These are phyloP conservation scores for Myopa testacea DNA, from an alignment of 2,888 invertebrate genomes.

Conservation along the genomic window DNA sequence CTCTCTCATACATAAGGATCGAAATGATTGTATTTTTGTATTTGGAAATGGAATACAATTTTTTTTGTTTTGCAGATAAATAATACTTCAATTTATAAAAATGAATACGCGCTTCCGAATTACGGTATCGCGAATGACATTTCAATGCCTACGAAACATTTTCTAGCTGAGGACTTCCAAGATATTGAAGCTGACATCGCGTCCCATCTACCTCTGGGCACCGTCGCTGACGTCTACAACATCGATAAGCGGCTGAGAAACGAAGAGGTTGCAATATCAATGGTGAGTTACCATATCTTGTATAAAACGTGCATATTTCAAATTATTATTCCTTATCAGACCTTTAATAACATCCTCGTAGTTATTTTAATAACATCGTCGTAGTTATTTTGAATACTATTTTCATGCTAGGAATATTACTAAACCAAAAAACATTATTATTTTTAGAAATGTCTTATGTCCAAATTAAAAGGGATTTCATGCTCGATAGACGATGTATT, in stretches of 20 bases:
- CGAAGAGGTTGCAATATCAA: background rate
- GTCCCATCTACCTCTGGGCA: background rate
- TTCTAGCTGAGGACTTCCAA: conserved; percentile 13
- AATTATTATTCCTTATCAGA: background rate
- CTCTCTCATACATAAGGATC: too few species aligned
- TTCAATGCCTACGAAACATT: background rate
- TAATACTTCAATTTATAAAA: too few species aligned
- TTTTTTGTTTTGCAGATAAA: too few species aligned
- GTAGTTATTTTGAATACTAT: too few species aligned
- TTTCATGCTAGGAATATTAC: too few species aligned
- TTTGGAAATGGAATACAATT: too few species aligned
- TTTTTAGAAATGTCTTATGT: conserved; percentile 5
- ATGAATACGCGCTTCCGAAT: background rate
- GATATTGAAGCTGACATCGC: conserved; percentile 1
- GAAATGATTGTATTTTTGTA: too few species aligned
- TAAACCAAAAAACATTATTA: background rate
- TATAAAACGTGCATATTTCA: background rate
- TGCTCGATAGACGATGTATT: conserved; percentile 19
- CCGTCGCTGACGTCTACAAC: conserved; percentile 9
- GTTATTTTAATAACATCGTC: too few species aligned
- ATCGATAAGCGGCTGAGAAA: background rate
- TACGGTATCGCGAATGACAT: background rate
- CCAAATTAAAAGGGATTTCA: conserved; percentile 5
- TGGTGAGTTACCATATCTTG: background rate
- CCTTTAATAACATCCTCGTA: too few species aligned